Conservation (phyloP, 2,113 vertebrate species). For the Solenodon paradoxus region DNA sequence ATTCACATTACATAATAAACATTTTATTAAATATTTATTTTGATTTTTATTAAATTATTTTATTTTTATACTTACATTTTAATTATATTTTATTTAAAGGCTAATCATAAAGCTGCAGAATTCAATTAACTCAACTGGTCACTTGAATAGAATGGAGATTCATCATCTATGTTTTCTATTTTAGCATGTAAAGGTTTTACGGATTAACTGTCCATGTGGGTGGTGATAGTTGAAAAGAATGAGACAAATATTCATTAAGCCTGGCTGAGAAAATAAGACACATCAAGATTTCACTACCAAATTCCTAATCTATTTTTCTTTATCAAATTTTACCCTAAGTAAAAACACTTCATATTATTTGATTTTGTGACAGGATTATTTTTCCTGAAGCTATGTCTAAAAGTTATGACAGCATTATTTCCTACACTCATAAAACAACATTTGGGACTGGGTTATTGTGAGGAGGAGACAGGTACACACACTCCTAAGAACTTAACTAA, state of each 20-base stretch:
- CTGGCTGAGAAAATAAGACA: neutral
- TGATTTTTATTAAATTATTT: no score
- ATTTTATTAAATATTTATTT: no score
- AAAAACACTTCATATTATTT: neutral
- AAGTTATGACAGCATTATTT: neutral
- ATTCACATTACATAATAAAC: no score
- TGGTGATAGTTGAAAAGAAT: neutral
- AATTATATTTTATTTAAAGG: neutral
- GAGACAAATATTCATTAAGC: constrained; percentile 22
- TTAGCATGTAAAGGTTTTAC: neutral
- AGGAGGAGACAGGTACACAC: neutral
- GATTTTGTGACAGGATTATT: neutral
- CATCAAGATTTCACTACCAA: constrained; percentile 7
- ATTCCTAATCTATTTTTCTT: neutral
- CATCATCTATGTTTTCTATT: neutral
- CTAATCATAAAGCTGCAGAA: neutral
- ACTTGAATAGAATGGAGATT: neutral
- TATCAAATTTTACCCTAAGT: neutral
- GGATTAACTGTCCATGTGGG: neutral
- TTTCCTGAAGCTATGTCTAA: neutral
- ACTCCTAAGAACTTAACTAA: neutral
- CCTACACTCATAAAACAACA: neutral
- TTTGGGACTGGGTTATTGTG: neutral
- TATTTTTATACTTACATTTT: neutral
- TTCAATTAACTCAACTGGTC: neutral